Base-by-base conservation (phyloP, 2,888 invertebrate genomes). In the Xanthia icteritia region DNA sequence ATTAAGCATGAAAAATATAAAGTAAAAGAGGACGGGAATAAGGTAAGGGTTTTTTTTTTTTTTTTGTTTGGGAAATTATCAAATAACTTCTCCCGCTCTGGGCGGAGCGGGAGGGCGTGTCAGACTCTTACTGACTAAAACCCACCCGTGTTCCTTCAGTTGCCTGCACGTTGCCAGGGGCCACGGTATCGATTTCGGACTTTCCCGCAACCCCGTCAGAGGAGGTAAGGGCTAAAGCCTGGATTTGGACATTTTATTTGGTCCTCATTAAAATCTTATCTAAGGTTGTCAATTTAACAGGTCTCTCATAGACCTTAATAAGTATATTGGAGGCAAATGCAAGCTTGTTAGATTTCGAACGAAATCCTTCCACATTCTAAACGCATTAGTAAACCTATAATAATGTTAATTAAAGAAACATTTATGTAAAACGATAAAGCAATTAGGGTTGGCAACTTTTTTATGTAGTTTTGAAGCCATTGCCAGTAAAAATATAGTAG, bases 371-470 rank as follows among this genome's bases (percentile, higher is more conserved):
- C 31, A 39, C 9, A 56, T 64, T 31, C 36, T 48, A 20, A 61
- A 60, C 64, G 39, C 11, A 27, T 45, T 60, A 42, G n/a, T 58
- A 54, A 63, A 63, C 48, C 31, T 36, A 64, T 1, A 68, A 4
- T 27, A 2, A 48, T 6, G 23, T 70, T 72, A 68, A 74, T 71
- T 71, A 77, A 77, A 77, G 2, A 45, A 36, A n/a, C 5, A 65
- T 65, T 65, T 63, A 48, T 61, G 17, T 56, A 27, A 56, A 72
- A 73, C 20, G 60, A 54, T 82, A 78, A 61, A n/a, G 48, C 36
- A 63, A 76, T 66, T 31, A 31, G 31, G 31, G 31, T 31, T 31
- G 2, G 2, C 31, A 31, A 31, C 2, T 31, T 31, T 31, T 31
- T 31, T 31, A 2, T 31, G 31, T 31, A 31, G 1, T 31, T 31